These are phyloP conservation scores for Hexactinellida sp. DNA, from an alignment of 37 sponge, comb jelly and placozoan species.

Conservation along the genomic window DNA sequence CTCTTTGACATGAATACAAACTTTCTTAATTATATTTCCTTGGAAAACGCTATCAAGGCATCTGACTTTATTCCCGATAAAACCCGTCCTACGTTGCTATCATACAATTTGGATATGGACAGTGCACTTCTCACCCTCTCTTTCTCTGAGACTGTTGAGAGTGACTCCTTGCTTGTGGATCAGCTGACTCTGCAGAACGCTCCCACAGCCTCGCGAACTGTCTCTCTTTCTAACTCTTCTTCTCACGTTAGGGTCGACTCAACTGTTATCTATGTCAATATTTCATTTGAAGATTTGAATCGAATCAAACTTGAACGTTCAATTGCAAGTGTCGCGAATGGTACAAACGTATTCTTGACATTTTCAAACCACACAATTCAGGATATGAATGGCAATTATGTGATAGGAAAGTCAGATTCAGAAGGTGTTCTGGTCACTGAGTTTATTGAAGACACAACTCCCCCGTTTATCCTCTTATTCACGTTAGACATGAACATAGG, in stretches of 20 bases:
- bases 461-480: slow-evolving; percentile 42
- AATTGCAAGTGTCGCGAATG: slow-evolving; percentile 39
- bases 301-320: slow-evolving; percentile 49
- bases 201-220: background rate
- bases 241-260: slow-evolving; percentile 30
- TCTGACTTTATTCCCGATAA: slow-evolving; percentile 30
- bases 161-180: slow-evolving; percentile 26
- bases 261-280: slow-evolving; percentile 25
- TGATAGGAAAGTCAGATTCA: slow-evolving; percentile 18
- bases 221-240: slow-evolving; percentile 38
- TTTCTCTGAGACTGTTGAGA: slow-evolving; percentile 75
- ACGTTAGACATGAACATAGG: slow-evolving; percentile 55
- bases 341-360: slow-evolving; percentile 47
- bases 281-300: slow-evolving; percentile 55
- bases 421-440: slow-evolving; percentile 23
- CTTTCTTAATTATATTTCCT: slow-evolving; percentile 24
- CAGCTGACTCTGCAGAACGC: slow-evolving; percentile 50
- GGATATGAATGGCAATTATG: slow-evolving; percentile 61
- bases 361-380: background rate
- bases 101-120: slow-evolving; percentile 48
- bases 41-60: slow-evolving; percentile 22
- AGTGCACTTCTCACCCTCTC: slow-evolving; percentile 38
- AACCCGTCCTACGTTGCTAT: slow-evolving; percentile 39
- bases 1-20: slow-evolving; percentile 52
- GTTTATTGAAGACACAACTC: slow-evolving; percentile 50